Conservation (phyloP, 2,888 invertebrate species). For the Trileptium ribeirensis region DNA sequence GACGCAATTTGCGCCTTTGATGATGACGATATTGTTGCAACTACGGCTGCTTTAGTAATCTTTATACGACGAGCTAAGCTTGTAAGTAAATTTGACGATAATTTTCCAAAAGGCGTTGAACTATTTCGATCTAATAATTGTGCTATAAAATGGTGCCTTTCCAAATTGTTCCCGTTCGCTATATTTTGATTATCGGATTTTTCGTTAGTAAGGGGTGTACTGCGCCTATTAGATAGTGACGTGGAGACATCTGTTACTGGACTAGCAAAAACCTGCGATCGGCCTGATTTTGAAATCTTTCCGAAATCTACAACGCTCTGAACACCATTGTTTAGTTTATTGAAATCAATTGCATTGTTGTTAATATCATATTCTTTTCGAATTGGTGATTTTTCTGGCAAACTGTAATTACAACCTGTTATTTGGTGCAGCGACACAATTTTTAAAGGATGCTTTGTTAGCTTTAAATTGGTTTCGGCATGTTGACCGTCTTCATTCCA, state of each 20-base stretch:
- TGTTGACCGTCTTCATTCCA: not conserved
- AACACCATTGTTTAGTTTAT: not conserved
- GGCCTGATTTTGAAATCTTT: not conserved
- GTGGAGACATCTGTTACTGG: not conserved
- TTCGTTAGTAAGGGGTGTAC: not conserved
- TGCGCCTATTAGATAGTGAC: not conserved
- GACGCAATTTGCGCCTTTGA: too few species aligned
- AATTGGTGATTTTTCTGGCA: too few species aligned
- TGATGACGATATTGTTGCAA: too few species aligned
- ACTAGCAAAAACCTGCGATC: too few species aligned
- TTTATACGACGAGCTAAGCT: too few species aligned
- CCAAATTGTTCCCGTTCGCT: too few species aligned
- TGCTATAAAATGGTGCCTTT: too few species aligned
- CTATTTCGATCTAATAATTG: not conserved
- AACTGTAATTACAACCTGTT: not conserved
- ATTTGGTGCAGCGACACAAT: not conserved
- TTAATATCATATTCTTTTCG: too few species aligned
- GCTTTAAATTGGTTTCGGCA: not conserved
- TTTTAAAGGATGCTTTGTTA: not conserved
- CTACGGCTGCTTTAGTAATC: too few species aligned
- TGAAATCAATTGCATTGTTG: not conserved
- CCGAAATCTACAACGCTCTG: not conserved
- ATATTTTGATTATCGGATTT: not conserved
- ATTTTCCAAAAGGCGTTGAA: too few species aligned
- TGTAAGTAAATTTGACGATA: not conserved